phyloP scores from a whole-genome alignment of 2,113 vertebrate genomes.

The Periophthalmodon schlosseri region DNA sequence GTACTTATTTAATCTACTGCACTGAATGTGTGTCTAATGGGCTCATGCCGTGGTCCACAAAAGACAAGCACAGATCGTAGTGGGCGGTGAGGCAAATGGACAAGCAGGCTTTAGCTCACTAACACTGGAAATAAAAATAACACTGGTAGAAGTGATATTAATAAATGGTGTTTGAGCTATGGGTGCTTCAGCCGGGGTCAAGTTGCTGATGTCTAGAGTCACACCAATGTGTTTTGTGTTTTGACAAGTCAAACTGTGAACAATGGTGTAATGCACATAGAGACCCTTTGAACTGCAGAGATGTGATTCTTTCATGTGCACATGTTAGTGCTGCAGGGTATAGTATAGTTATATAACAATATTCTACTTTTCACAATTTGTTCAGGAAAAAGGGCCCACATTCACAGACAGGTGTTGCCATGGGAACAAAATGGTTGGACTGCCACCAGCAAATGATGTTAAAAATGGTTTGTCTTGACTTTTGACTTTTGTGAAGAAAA shows the following conservation, averaged over 20 bases:
- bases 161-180: background rate
- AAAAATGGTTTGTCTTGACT: background rate
- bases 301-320: conserved; percentile 1
- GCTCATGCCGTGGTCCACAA: background rate
- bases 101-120: background rate
- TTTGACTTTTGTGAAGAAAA: background rate
- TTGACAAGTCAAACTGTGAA: background rate
- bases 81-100: background rate
- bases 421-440: background rate
- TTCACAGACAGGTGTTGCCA: conserved; percentile 2
- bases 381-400: background rate
- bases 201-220: background rate
- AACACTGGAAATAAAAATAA: background rate
- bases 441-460: background rate
- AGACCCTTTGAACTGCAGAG: background rate
- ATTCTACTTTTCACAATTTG: background rate
- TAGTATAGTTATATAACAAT: background rate
- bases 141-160: background rate
- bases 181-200: background rate
- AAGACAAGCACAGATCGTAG: background rate
- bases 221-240: background rate
- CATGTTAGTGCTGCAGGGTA: background rate
- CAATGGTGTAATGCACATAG: background rate
- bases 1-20: background rate
- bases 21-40: background rate